phyloP scores from a whole-genome alignment of 2,888 invertebrate genomes.

The Poecilus cupreus region DNA sequence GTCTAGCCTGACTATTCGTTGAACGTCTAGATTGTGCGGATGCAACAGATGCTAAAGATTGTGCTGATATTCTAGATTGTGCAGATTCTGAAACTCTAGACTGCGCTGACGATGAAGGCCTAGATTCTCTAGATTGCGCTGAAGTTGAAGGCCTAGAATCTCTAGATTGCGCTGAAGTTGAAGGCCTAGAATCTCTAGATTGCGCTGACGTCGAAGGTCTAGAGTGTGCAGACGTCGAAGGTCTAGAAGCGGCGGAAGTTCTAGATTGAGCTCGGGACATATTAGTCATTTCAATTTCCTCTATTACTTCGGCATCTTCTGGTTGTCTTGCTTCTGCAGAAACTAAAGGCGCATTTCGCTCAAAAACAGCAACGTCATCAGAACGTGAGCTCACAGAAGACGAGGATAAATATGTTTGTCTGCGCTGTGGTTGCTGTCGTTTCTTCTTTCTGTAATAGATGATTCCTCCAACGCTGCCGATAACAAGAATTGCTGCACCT shows the following conservation, averaged over 20 bases:
- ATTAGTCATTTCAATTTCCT: slow-evolving; percentile 30
- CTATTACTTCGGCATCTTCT: neutral
- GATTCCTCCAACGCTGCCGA: neutral
- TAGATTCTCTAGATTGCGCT: neutral
- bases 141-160: neutral
- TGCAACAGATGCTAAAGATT: neutral
- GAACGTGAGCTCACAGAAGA: slow-evolving; percentile 15
- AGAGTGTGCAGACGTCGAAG: neutral
- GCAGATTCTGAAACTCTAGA: neutral
- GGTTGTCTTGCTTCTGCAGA: neutral
- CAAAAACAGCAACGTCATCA: slow-evolving; percentile 9
- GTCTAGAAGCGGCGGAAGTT: neutral
- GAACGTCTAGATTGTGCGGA: neutral
- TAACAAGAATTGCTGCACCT: neutral
- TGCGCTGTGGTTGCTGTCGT: slow-evolving; percentile 10
- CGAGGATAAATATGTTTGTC: slow-evolving; percentile 7
- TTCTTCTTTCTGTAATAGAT: slow-evolving; percentile 37
- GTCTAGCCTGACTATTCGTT: neutral
- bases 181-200: neutral
- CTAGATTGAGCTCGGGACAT: neutral
- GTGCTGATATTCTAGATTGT: neutral
- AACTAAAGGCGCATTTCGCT: neutral
- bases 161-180: no score
- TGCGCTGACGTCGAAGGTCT: neutral
- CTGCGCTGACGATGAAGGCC: neutral